A percentile compares a stretch with the other conserved stretches of the same genome.
These are phyloP conservation scores for Cataglyphis hispanica DNA, from an alignment of 1,140 invertebrate genomes.

Conservation along the genomic window DNA sequence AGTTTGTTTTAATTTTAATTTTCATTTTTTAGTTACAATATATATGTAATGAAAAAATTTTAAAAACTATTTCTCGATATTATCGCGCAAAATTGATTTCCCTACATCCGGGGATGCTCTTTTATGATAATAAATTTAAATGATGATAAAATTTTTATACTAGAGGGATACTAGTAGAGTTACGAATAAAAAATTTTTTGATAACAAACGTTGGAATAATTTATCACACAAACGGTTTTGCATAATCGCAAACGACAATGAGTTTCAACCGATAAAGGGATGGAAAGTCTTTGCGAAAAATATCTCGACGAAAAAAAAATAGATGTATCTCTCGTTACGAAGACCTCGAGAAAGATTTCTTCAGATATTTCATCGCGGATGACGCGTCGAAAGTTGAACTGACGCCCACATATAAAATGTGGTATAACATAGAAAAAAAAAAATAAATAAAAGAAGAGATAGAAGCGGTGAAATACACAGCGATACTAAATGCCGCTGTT, in stretches of 20 bases:
- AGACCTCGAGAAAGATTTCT: not conserved
- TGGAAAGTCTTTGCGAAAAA: not conserved
- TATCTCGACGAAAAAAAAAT: too few relatives aligned
- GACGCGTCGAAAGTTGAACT: not conserved
- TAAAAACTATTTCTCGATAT: too few relatives aligned
- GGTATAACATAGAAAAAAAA: not conserved
- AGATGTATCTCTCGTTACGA: too few relatives aligned
- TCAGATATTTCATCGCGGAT: not conserved
- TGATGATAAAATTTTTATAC: too few relatives aligned
- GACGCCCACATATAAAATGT: conserved; percentile 15
- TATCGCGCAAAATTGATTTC: too few relatives aligned
- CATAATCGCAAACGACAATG: not conserved
- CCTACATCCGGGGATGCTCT: too few relatives aligned
- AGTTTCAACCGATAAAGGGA: conserved; percentile 1
- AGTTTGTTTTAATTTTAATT: too few relatives aligned
- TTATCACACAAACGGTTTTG: not conserved
- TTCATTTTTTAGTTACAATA: too few relatives aligned
- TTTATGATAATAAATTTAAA: too few relatives aligned
- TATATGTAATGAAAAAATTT: too few relatives aligned
- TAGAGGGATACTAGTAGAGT: not conserved
- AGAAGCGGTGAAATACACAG: not conserved
- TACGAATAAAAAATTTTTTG: conserved; percentile 3
- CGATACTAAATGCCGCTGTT: conserved; percentile 6
- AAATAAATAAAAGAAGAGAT: not conserved
- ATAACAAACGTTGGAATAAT: not conserved